phyloP scores from a whole-genome alignment of 1,140 invertebrate genomes.

The Drosophila lacteicornis region DNA sequence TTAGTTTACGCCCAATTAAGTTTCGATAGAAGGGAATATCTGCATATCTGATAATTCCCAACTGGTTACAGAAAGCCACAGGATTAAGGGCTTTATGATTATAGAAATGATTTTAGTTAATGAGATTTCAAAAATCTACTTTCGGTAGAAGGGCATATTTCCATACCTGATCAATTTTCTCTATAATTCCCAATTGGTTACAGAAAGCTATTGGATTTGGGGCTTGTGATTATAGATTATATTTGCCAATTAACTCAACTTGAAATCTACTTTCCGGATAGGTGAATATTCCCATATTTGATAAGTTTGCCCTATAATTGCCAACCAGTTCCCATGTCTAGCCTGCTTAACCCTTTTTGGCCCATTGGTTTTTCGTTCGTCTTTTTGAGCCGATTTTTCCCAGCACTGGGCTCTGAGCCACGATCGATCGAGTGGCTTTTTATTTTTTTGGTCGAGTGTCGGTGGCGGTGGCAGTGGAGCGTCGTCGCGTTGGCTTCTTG shows the following conservation, averaged over 20 bases:
- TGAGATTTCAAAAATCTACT: not conserved
- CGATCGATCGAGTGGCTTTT: conserved; percentile 31
- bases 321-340: no score
- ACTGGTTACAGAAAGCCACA: not conserved
- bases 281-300: no score
- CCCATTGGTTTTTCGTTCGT: not conserved
- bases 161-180: not conserved
- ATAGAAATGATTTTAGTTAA: not conserved
- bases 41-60: not conserved
- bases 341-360: not conserved
- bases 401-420: conserved; percentile 6
- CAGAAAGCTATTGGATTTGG: no score
- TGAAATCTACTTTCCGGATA: no score
- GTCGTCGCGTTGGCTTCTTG: conserved; percentile 66
- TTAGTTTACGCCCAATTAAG: no score
- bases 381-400: not conserved
- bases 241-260: no score
- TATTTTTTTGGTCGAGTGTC: not conserved
- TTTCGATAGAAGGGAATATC: no score
- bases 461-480: conserved; percentile 8
- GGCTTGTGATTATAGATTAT: no score
- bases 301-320: no score
- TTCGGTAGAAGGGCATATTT: no score
- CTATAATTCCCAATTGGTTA: not conserved
- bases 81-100: not conserved